A percentile compares a stretch with the other conserved stretches of the same genome.
These are phyloP conservation scores for Macrosiphum euphorbiae DNA, from an alignment of 2,888 invertebrate species.

Conservation along the genomic window DNA sequence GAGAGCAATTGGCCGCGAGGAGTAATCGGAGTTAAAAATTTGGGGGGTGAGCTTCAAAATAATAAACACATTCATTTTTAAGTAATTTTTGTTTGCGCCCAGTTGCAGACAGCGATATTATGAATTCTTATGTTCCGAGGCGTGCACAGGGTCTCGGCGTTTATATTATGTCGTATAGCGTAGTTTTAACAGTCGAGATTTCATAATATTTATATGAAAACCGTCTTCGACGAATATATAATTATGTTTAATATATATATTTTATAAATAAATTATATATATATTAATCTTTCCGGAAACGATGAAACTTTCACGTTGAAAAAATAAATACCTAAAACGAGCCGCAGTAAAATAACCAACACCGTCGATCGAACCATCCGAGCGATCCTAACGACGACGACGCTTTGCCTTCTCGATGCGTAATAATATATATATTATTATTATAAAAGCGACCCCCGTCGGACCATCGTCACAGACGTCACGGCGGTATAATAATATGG, in stretches of 20 bases:
- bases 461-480: background rate
- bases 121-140: background rate
- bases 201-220: background rate
- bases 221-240: constrained; percentile 8
- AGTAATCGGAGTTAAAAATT: background rate
- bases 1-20: background rate
- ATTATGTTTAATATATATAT: background rate
- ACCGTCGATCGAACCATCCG: background rate
- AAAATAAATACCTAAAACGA: background rate
- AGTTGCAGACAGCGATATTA: background rate
- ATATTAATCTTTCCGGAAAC: background rate
- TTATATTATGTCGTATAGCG: background rate
- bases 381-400: background rate
- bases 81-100: background rate
- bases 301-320: background rate
- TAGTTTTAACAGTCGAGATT: background rate
- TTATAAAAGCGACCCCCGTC: background rate
- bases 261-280: background rate
- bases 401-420: background rate
- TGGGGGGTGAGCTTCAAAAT: background rate
- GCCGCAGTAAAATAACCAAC: background rate
- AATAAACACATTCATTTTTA: background rate
- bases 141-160: background rate
- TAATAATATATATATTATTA: background rate
- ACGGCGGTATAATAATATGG: background rate